Evolutionary conservation across 2,113 vertebrate genomes (phyloP), one percentile per base, ranked within the genome.

Genomic region (Lophotis ruficrista): DNA sequence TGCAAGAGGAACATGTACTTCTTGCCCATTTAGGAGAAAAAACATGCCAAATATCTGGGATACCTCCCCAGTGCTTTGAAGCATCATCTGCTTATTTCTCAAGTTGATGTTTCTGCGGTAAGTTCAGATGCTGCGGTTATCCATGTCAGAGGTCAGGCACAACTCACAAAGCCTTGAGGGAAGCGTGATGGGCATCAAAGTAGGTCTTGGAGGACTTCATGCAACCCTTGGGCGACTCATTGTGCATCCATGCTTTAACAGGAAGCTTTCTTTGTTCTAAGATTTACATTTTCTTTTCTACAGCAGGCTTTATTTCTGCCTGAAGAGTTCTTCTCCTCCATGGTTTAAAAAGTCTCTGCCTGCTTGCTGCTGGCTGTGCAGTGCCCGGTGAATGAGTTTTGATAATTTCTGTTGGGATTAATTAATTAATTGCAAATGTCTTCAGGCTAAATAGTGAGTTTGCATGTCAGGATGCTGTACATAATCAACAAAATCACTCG

Each of bases 391-490:
- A 93, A 94, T 90, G 89, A 81, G 84, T 94, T 93, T 91, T 90
- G 96, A 94, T 93, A 93, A 93, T 91, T 98, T 96, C 91, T 96
- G 96, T 97, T 94, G 69, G 94, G 94, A 96, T 97, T 96, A 95
- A 96, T 96, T 90, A 96, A 95, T 96, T 97, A 97, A 97, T 95
- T 96, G 90, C 81, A 92, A 61, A 85, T 95, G 87, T 92, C 95
- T 96, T 62, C 45, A 53, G 97, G 96, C 76, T 66, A 91, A 96
- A 94, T 73, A 65, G 87, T 71, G 89, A 75, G 62, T 89, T 94
- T 93, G 92, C 94, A 94, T 97, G 93, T 95, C 95, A 97, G 96
- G 51, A 89, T 89, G 86, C 64, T 94, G 83, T 92, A 90, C 82
- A 82, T 91, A 96, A 95, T 96, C 92, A 95, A 91, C 78, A 93